Base-by-base conservation (phyloP, 2,113 vertebrate species). In the Alligator sinensis region DNA sequence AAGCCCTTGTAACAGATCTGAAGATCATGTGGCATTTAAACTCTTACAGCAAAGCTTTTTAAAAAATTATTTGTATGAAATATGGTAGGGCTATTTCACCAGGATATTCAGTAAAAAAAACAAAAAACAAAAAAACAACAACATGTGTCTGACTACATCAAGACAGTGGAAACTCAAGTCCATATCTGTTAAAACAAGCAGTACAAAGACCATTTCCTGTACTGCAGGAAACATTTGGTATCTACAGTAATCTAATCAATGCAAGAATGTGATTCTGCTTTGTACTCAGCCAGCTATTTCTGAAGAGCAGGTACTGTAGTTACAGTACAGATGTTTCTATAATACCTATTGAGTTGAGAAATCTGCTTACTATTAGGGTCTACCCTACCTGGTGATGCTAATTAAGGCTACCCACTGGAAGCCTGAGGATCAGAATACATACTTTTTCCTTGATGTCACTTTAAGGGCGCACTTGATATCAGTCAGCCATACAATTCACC, bases 191-290 rank as follows among this genome's bases (percentile, higher is more conserved):
- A 6, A 94, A 95, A 94, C 94, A 22, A 88, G 89, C 94, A 88
- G 90, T 95, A 87, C 84, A 93, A 84, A 95, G 95, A 93, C 82
- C 83, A 84, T 96, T 97, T 97, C 96, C 96, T 96, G 93, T 54
- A 72, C 95, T 89, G 93, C 96, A 97, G 94, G 96, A 94, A 96
- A 94, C 94, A 87, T 90, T 92, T 96, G 94, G 76, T 95, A 96
- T 96, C 96, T 93, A 95, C 85, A 17, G 89, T 95, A 94, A 97
- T 97, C 96, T 97, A 96, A 97, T 97, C 97, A 97, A 96, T 94
- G 94, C 93, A 97, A 96, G 94, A 97, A 97, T 95, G 97, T 77
- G 94, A 63, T 93, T 97, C 86, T 90, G 87, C 92, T 97, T 97
- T 97, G 96, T 97, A 95, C 94, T 97, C 94, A 86, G 95, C 92